Evolutionary conservation across 2,888 invertebrate genomes (phyloP), one percentile per base, ranked within the genome.

Genomic region (Strigamia crassipes): DNA sequence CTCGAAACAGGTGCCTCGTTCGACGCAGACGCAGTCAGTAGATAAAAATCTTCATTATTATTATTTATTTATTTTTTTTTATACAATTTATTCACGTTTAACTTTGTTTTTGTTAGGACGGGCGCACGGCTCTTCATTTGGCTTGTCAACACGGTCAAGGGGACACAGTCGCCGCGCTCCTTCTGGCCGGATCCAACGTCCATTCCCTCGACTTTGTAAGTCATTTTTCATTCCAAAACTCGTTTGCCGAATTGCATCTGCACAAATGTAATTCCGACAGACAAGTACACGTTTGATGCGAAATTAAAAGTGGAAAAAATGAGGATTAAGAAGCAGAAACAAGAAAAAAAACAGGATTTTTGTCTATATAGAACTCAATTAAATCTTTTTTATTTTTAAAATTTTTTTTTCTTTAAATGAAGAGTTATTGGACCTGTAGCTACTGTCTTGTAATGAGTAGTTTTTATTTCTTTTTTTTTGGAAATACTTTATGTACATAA

Each of bases 131-230:
- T 1, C 87, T 91, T 51, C 90, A 90, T 84, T 87, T 90, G 84
- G 90, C 91, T 56, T 90, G 90, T n/a, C 88, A 90, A 66, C 89
- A 89, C 84, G 91, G 91, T 27, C 89, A 90, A 84, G 86, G 88
- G n/a, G 89, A 89, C 41, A 87, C 89, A 27, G 90, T 90, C 81
- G 87, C 88, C 83, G 86, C 89, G 79, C 87, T 91, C 82, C 84
- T 90, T 41, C 87, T 88, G 81, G 87, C 88, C 73, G 90, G 90
- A 21, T 88, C 88, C 85, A 88, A 89, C 84, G 88, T 90, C 83
- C 89, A 91, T 85, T 87, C 87, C 42, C 87, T 88, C 73, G 91
- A 91, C 85, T 88, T 87, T 84, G 91, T 91, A 86, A 89, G 90
- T 89, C 8, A 18, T 80, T 42, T 80, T 38, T 66, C 73, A 66